phyloP scores from a whole-genome alignment of 2,888 invertebrate species.

The Mongoloraphidia duomilia region DNA sequence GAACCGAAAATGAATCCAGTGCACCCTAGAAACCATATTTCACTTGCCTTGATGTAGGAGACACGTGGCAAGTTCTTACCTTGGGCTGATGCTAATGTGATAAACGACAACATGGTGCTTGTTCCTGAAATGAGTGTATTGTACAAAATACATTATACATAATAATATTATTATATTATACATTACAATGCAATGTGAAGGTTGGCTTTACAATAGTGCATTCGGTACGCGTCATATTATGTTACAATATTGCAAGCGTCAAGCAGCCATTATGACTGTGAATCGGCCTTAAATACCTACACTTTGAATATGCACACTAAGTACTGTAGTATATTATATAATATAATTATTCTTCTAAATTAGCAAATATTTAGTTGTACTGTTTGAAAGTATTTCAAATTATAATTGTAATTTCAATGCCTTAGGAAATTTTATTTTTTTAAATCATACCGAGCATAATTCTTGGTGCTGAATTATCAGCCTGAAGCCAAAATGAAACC shows the following conservation, averaged over 20 bases:
- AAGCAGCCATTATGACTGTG: too few relatives aligned
- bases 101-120: constrained; percentile 75
- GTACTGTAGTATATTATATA: too few relatives aligned
- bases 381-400: background rate
- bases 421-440: background rate
- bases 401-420: background rate
- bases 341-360: background rate
- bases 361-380: background rate
- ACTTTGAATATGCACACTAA: too few relatives aligned
- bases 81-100: constrained; percentile 72
- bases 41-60: constrained; percentile 79
- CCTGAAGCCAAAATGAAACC: constrained; percentile 83
- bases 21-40: constrained; percentile 80
- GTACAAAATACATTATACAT: background rate
- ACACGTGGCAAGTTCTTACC: constrained; percentile 77
- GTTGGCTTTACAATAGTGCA: too few relatives aligned
- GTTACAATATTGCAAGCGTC: too few relatives aligned
- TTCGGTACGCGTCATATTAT: too few relatives aligned
- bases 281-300: too few relatives aligned
- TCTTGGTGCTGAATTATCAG: constrained; percentile 70
- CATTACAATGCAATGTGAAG: background rate
- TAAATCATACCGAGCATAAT: constrained; percentile 54
- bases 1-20: constrained; percentile 74
- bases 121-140: constrained; percentile 41
- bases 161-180: background rate